Evolutionary conservation across 2,113 vertebrate species (phyloP), one percentile per base, ranked within the genome.

Genomic region (Petroica traversi): DNA sequence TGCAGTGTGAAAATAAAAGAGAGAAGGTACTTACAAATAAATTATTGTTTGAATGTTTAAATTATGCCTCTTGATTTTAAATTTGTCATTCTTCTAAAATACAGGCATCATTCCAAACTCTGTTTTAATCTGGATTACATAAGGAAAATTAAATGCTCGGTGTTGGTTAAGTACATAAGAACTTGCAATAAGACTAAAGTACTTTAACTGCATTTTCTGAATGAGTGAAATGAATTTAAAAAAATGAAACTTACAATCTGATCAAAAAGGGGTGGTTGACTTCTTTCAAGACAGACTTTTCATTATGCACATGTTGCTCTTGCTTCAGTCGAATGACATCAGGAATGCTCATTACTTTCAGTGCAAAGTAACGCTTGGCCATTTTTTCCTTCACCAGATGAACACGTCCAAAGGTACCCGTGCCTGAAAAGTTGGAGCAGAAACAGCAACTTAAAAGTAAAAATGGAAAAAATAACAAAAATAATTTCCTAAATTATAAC

Each of bases 301-400:
- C 99, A 23, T 99, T 99, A 97, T 99, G 99, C 15, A 99, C 99
- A 3, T 99, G 99, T 23, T 99, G 99, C 75, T 99, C 99, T 97
- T 99, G 99, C 95, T 99, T 99, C 88, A 99, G 98, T 11, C 99
- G 98, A 95, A 99, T 99, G 75, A 99, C 99, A 46, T 99, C 99
- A 0, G 98, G 98, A 97, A 99, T 99, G 97, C 99, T 99, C 99
- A 99, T 99, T 38, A 99, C 98, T 97, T 99, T 99, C 89, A 99
- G 98, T 8, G 99, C 99, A 57, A 98, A 98, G 97, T 99, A 99
- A 34, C 85, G 96, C 72, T 98, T 94, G 51, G 94, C 98, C 52
- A 97, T 96, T 96, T 99, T 99, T 95, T 99, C 98, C 88, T 98
- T 98, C 46, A 99, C 99, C 85, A 99, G 97, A 89, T 99, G 99